Conservation (phyloP, 2,113 vertebrate species). For the Pterocles gutturalis region DNA sequence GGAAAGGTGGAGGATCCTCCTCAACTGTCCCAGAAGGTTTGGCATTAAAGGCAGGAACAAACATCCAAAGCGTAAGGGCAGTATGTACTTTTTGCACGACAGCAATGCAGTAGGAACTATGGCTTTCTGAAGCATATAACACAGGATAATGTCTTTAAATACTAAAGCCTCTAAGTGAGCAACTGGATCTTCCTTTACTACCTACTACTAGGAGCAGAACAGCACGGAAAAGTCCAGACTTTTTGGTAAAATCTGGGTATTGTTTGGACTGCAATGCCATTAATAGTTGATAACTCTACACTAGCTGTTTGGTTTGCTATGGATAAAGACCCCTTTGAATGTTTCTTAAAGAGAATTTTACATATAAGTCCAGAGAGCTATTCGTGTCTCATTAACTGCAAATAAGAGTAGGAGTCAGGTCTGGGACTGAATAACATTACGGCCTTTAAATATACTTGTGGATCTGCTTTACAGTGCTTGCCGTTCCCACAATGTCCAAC, state of each 20-base stretch:
- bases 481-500: background rate
- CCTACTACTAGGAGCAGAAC: background rate
- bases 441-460: background rate
- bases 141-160: background rate
- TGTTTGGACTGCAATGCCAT: background rate
- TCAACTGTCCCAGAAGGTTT: background rate
- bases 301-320: slow-evolving; percentile 8
- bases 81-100: background rate
- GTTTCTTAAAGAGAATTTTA: slow-evolving; percentile 2
- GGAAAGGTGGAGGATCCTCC: background rate
- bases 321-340: background rate
- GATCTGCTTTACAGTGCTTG: background rate
- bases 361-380: slow-evolving; percentile 25
- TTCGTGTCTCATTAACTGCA: background rate
- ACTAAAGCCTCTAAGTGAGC: background rate
- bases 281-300: background rate
- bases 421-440: background rate
- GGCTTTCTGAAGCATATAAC: fast-evolving
- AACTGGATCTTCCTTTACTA: background rate
- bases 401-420: background rate
- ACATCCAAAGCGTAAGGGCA: fast-evolving
- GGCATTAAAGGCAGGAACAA: background rate
- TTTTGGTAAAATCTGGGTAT: background rate
- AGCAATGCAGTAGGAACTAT: background rate
- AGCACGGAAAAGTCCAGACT: background rate